A percentile compares a stretch with the other conserved stretches of the same genome.
Evolutionary conservation across 2,113 vertebrate species (phyloP).

Genomic region (Hoplias malabaricus): DNA sequence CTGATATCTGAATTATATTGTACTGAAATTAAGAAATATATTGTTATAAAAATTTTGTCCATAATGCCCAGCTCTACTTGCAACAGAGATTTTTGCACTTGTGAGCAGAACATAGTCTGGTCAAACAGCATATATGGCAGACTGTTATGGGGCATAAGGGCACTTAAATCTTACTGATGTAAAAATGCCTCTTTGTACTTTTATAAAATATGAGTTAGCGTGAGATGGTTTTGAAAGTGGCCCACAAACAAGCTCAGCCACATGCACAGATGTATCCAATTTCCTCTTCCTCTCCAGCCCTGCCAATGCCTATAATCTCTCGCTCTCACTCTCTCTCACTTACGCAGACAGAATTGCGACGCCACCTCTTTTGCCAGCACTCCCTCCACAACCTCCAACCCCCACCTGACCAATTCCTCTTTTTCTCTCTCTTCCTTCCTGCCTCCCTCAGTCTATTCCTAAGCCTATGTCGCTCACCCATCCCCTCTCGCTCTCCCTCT

Average conservation of each 20-base stretch:
- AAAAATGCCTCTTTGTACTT: background rate
- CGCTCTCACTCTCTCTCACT: background rate
- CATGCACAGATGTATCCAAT: background rate
- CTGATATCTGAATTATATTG: too few relatives aligned
- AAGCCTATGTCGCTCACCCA: slow-evolving; percentile 9
- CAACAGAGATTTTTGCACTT: background rate
- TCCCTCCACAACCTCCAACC: background rate
- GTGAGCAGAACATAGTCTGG: too few relatives aligned
- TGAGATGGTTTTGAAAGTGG: background rate
- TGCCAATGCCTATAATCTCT: slow-evolving; percentile 33
- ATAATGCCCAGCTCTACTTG: too few relatives aligned
- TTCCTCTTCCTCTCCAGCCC: background rate
- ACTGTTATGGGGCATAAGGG: too few relatives aligned
- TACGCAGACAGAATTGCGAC: background rate
- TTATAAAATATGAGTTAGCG: background rate
- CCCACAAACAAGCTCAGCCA: background rate
- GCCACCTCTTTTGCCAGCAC: background rate
- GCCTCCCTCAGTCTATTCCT: background rate
- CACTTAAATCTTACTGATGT: too few relatives aligned
- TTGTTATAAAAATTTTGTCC: too few relatives aligned
- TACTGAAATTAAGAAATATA: too few relatives aligned
- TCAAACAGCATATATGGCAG: background rate
- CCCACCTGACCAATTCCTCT: background rate
- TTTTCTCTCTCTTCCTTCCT: slow-evolving; percentile 17
- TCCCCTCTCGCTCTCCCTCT: background rate